These are phyloP conservation scores for Drosophila erecta DNA, from an alignment of 1,140 invertebrate species.

Conservation along the genomic window DNA sequence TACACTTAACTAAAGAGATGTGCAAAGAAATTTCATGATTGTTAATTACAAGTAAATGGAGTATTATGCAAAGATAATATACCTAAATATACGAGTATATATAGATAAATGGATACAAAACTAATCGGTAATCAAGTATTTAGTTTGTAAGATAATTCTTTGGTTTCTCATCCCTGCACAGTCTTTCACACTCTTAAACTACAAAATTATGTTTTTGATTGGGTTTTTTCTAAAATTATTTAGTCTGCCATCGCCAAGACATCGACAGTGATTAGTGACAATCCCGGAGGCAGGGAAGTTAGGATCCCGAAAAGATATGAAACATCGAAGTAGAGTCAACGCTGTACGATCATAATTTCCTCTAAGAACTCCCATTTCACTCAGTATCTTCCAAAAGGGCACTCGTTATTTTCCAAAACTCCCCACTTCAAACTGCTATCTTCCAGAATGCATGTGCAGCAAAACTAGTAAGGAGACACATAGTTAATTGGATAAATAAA, in stretches of 20 bases:
- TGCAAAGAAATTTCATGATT: constrained; percentile 49
- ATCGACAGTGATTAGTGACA: constrained; percentile 31
- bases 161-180: constrained; percentile 11
- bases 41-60: constrained; percentile 48
- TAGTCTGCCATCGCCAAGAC: constrained; percentile 42
- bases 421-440: constrained; percentile 46
- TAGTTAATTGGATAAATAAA: constrained; percentile 33
- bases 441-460: constrained; percentile 50
- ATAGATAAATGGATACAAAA: constrained; percentile 45
- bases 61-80: constrained; percentile 53
- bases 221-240: constrained; percentile 14
- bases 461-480: constrained; percentile 39
- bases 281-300: neutral
- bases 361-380: constrained; percentile 7
- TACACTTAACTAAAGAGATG: constrained; percentile 46
- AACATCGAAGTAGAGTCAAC: constrained; percentile 52
- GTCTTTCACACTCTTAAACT: constrained; percentile 15
- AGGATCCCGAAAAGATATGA: constrained; percentile 24
- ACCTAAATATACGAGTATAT: constrained; percentile 19
- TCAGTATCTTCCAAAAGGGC: constrained; percentile 40
- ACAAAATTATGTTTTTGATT: neutral
- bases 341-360: constrained; percentile 21
- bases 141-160: constrained; percentile 48
- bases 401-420: constrained; percentile 25
- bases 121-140: constrained; percentile 51